phyloP scores from a whole-genome alignment of 2,888 invertebrate species.

The Belgica antarctica region DNA sequence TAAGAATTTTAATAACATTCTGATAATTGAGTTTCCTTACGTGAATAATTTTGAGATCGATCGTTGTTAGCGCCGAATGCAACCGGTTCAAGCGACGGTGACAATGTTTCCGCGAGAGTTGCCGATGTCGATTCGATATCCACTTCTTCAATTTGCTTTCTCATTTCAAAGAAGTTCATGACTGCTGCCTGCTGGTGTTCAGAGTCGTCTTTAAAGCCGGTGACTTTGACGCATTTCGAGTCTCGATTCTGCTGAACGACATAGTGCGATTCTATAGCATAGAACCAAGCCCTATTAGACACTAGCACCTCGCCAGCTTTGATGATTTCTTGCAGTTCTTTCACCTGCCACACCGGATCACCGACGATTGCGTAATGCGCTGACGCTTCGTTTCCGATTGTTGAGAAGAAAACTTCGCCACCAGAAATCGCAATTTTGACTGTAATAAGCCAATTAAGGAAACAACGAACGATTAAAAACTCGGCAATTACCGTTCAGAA shows the following conservation, averaged over 20 bases:
- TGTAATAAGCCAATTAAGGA: slow-evolving; percentile 48
- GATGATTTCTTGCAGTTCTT: slow-evolving; percentile 57
- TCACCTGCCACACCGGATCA: slow-evolving; percentile 63
- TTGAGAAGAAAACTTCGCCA: slow-evolving; percentile 60
- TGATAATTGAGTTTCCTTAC: background rate
- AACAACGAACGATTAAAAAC: background rate
- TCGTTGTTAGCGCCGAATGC: background rate
- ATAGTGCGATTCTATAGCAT: slow-evolving; percentile 62
- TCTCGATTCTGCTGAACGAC: slow-evolving; percentile 59
- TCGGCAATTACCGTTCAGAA: slow-evolving; percentile 56
- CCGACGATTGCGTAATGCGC: slow-evolving; percentile 64
- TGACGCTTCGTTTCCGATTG: slow-evolving; percentile 57
- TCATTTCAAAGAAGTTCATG: slow-evolving; percentile 20
- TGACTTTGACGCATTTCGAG: slow-evolving; percentile 58
- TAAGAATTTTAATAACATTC: background rate
- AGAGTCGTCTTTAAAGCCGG: slow-evolving; percentile 50
- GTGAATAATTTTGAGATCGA: background rate
- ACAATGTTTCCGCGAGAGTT: background rate
- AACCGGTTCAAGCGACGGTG: background rate
- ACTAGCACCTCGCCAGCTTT: slow-evolving; percentile 59
- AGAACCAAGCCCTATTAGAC: slow-evolving; percentile 58
- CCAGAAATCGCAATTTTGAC: slow-evolving; percentile 66
- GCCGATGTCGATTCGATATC: background rate
- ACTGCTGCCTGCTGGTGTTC: slow-evolving; percentile 8
- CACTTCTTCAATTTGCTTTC: background rate